phyloP scores from a whole-genome alignment of 2,113 vertebrate genomes.

The Antidorcas marsupialis region DNA sequence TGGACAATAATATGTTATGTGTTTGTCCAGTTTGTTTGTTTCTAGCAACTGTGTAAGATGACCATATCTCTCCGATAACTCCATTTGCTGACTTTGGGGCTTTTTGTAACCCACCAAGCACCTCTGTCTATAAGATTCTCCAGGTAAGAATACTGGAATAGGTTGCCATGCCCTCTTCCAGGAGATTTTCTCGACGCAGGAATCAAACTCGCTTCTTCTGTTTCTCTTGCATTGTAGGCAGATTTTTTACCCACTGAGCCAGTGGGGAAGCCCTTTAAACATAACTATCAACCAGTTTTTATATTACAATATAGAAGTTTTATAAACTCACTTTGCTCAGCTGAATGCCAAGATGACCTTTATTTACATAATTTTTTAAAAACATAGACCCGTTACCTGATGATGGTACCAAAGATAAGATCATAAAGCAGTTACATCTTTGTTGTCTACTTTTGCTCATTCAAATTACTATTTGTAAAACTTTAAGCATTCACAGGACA shows the following conservation, averaged over 20 bases:
- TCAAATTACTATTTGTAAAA: neutral
- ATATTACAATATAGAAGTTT: neutral
- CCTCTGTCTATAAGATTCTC: neutral
- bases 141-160: neutral
- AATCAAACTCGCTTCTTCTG: neutral
- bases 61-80: neutral
- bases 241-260: neutral
- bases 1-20: too few relatives aligned
- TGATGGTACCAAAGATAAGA: neutral
- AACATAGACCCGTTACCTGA: neutral
- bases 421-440: neutral
- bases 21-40: neutral
- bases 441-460: neutral
- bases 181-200: accelerated
- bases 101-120: neutral
- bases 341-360: neutral
- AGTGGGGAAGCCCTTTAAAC: neutral
- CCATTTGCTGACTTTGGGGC: neutral
- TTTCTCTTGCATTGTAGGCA: neutral
- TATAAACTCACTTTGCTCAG: neutral
- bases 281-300: neutral
- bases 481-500: neutral
- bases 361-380: neutral
- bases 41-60: neutral
- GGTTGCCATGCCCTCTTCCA: neutral